Evolutionary conservation across 2,888 invertebrate genomes (phyloP), one percentile per base, ranked within the genome.

Genomic region (Eristalis intricaria): DNA sequence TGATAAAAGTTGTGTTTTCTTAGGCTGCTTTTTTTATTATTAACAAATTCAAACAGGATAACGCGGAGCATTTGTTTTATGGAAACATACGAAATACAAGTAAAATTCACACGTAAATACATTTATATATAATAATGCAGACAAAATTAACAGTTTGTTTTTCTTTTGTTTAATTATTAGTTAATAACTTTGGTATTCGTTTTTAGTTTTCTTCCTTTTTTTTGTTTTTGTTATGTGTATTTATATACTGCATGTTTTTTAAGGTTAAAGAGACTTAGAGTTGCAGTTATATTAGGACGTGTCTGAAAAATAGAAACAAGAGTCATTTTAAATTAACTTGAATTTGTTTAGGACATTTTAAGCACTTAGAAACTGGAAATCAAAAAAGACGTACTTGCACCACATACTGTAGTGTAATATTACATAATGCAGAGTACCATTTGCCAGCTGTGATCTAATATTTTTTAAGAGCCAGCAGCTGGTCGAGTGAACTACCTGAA

Each of bases 121-220:
- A 87, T 87, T 84, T 80, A 87, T 84, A 87, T 87, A 84, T 84
- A 80, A 76, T 84, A 87, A 87, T 87, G 87, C 84, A 84, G 87
- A 84, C 76, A 84, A 87, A 87, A 87, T 87, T 80, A 87, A 86
- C 78, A 83, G 19, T 68, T 23, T 64, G 50, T 76, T 64, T 40
- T 65, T 43, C 64, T 71, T 75, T 79, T 83, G 60, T 86, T 87
- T 71, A 83, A 70, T 78, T 79, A 87, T 87, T 80, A 87, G 82
- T 86, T 71, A 83, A 87, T 87, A 87, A 84, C 87, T 87, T 87
- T 87, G 87, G 87, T 87, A 87, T 87, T 84, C 76, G 84, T 87
- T 87, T 86, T 43, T 83, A 58, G 79, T 83, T 87, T 71, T 83
- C 80, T 73, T 84, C 56, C 80, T 64, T 68, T 79, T 70, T 68